phyloP scores from a whole-genome alignment of 1,140 invertebrate species.

The Procambarus clarkii region DNA sequence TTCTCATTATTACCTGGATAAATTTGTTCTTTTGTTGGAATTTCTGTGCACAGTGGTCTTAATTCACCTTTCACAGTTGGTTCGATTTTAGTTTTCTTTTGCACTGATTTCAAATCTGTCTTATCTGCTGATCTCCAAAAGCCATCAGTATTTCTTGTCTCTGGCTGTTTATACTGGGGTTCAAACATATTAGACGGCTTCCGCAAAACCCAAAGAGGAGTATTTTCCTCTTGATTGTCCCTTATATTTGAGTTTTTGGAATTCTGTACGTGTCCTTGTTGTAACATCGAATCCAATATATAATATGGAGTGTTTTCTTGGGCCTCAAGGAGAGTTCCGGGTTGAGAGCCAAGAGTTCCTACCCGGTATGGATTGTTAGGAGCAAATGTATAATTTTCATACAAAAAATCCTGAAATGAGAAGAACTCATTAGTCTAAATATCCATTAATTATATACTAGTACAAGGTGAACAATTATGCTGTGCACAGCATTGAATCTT shows the following conservation, averaged over 20 bases:
- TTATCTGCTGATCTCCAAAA: slow-evolving; percentile 21
- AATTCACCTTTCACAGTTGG: neutral
- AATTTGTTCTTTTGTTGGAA: neutral
- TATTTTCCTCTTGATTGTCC: slow-evolving; percentile 25
- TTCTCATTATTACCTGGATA: neutral
- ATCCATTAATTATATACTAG: neutral
- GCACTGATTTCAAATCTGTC: neutral
- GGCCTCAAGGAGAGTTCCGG: neutral
- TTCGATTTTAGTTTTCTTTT: neutral
- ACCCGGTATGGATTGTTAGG: slow-evolving; percentile 21
- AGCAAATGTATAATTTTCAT: slow-evolving; percentile 34
- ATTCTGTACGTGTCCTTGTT: slow-evolving; percentile 20
- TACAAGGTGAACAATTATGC: too few species aligned
- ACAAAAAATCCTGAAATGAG: slow-evolving; percentile 35
- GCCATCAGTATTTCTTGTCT: slow-evolving; percentile 35
- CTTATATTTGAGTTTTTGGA: neutral
- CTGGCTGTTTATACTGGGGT: slow-evolving; percentile 33
- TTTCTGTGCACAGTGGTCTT: neutral
- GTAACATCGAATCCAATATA: neutral
- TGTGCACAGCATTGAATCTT: too few species aligned
- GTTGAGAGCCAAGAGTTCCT: neutral
- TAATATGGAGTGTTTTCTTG: neutral
- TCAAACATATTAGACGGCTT: slow-evolving; percentile 48
- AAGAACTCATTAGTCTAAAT: neutral
- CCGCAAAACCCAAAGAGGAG: slow-evolving; percentile 45